phyloP scores from a whole-genome alignment of 2,888 invertebrate genomes.

The Drosophila helvetica region DNA sequence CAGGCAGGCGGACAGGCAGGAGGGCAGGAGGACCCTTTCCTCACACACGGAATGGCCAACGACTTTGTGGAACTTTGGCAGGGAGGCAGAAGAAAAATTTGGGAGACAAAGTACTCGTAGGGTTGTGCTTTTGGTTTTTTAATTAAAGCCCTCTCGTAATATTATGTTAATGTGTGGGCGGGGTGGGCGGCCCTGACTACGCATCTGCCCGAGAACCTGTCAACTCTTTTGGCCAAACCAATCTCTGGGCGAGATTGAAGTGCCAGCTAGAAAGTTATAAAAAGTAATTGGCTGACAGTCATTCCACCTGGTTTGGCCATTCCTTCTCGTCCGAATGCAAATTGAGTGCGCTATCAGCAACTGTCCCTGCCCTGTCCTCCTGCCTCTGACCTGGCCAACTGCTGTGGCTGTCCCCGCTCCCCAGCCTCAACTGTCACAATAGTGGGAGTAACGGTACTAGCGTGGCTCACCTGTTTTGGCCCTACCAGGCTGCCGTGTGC shows the following conservation, averaged over 20 bases:
- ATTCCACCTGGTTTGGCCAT: conserved; percentile 43
- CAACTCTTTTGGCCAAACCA: conserved; percentile 55
- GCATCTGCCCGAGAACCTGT: conserved; percentile 55
- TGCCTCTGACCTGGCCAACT: conserved; percentile 10
- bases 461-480: conserved; percentile 16
- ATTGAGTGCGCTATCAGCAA: conserved; percentile 77
- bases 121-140: conserved; percentile 62
- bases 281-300: conserved; percentile 74
- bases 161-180: conserved; percentile 70
- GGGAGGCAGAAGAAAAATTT: conserved; percentile 16
- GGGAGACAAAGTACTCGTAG: conserved; percentile 10
- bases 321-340: conserved; percentile 65
- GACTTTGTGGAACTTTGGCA: conserved; percentile 56
- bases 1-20: background rate
- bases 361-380: conserved; percentile 39
- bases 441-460: background rate
- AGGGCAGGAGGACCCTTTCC: conserved; percentile 26
- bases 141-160: conserved; percentile 79
- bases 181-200: conserved; percentile 21
- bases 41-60: conserved; percentile 55
- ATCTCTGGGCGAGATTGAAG: conserved; percentile 73
- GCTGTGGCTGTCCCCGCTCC: background rate
- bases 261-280: conserved; percentile 78
- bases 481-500: conserved; percentile 25
- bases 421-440: background rate